Conservation (phyloP, 2,113 vertebrate genomes). For the Ancistrus triradiatus region DNA sequence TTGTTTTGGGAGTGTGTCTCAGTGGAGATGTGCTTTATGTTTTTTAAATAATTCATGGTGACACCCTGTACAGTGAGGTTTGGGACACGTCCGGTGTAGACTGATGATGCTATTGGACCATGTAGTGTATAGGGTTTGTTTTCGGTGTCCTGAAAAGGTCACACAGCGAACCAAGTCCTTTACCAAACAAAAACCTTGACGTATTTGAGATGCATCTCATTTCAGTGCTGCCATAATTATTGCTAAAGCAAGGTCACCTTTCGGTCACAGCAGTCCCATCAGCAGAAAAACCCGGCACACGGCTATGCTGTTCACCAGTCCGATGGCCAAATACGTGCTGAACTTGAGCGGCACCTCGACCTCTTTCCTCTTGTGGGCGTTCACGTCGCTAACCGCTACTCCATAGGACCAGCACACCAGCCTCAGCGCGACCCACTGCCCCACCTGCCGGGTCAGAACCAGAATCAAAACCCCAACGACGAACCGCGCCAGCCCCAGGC, state of each 20-base stretch:
- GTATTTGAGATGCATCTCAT: too few species aligned
- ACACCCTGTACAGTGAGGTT: not conserved
- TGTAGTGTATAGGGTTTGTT: not conserved
- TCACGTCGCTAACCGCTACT: constrained; percentile 58
- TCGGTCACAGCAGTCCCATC: constrained; percentile 75
- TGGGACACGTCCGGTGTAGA: not conserved
- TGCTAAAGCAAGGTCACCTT: too few species aligned
- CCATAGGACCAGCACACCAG: constrained; percentile 69
- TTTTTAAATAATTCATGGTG: too few species aligned
- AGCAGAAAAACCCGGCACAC: constrained; percentile 75
- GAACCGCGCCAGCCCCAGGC: constrained; percentile 57
- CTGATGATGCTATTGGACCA: too few species aligned
- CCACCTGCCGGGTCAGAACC: constrained; percentile 69
- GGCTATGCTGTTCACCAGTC: constrained; percentile 74
- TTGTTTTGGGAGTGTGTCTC: too few species aligned
- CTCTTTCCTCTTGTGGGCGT: constrained; percentile 73
- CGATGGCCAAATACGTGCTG: constrained; percentile 77
- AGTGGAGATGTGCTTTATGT: too few species aligned
- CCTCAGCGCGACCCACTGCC: constrained; percentile 67
- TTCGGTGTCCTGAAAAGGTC: too few species aligned
- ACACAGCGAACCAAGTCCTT: too few species aligned
- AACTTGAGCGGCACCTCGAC: constrained; percentile 94
- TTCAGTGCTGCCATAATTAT: too few species aligned
- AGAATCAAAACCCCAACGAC: constrained; percentile 66
- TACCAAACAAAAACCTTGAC: too few species aligned